These are phyloP conservation scores for Poeciliopsis infans DNA, from an alignment of 2,797 vertebrate genomes.

Conservation along the genomic window DNA sequence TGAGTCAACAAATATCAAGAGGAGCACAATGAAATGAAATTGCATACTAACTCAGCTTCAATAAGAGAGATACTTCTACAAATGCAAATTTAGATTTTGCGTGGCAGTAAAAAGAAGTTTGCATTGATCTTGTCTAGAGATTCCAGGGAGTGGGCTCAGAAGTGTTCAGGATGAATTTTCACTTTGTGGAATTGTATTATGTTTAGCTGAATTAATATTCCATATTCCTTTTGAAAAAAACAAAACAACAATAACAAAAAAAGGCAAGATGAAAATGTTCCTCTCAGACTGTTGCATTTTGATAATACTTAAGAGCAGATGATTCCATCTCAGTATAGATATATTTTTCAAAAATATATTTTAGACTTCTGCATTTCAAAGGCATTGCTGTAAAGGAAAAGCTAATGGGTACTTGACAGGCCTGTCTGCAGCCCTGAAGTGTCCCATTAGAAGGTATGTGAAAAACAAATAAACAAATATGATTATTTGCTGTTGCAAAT, in stretches of 20 bases:
- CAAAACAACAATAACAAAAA: not conserved
- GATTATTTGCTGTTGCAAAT: not conserved
- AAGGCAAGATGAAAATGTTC: not conserved
- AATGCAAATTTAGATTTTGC: not conserved
- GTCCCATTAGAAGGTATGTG: not conserved
- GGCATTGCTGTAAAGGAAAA: not conserved
- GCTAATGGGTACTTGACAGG: not conserved
- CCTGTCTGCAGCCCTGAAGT: not conserved
- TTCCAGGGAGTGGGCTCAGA: not conserved
- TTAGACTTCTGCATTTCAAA: not conserved
- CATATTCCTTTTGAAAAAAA: not conserved
- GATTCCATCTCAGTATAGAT: not conserved
- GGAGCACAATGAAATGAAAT: not conserved
- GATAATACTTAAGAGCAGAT: not conserved
- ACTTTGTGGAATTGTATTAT: not conserved
- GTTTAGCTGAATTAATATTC: not conserved
- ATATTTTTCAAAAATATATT: not conserved
- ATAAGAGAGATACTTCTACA: not conserved
- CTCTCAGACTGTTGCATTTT: not conserved
- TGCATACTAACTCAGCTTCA: not conserved
- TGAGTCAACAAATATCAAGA: not conserved
- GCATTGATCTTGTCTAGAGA: not conserved
- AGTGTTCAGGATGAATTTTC: not conserved
- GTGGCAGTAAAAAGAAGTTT: not conserved
- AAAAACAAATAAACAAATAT: not conserved